phyloP scores from a whole-genome alignment of 1,140 invertebrate species.

The Saxidomus purpurata region DNA sequence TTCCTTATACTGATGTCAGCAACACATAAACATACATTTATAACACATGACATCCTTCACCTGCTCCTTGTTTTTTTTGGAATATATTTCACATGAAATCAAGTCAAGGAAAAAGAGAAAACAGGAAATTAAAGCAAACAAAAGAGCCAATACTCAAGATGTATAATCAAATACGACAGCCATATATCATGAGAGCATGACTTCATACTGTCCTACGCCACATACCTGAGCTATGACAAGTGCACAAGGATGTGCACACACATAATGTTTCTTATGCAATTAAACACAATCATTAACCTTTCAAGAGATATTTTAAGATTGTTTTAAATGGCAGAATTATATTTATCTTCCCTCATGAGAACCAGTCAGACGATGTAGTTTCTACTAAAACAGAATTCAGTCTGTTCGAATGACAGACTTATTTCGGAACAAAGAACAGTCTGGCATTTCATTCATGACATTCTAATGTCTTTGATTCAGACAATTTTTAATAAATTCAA shows the following conservation, averaged over 20 bases:
- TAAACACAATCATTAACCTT: neutral
- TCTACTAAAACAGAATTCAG: no score
- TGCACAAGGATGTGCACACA: neutral
- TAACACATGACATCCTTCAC: no score
- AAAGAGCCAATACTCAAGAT: neutral
- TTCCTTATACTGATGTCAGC: no score
- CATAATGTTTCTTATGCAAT: neutral
- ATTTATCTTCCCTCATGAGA: neutral
- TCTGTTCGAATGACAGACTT: no score
- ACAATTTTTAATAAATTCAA: no score
- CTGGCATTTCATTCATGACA: no score
- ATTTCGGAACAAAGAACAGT: no score
- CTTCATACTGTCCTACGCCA: neutral
- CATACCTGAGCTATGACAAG: constrained; percentile 14
- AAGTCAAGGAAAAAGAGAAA: neutral
- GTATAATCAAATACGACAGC: constrained; percentile 12
- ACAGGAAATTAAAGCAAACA: constrained; percentile 9
- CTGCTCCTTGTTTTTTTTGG: no score
- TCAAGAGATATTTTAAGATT: neutral
- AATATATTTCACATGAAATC: neutral
- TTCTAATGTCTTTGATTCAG: no score
- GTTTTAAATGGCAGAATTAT: neutral
- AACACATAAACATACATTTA: no score
- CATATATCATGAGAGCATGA: neutral
- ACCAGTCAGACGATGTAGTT: no score